A percentile compares a stretch with the other conserved stretches of the same genome.
Conservation (phyloP, 1,140 invertebrate species). For the Drosophila sechellia region DNA sequence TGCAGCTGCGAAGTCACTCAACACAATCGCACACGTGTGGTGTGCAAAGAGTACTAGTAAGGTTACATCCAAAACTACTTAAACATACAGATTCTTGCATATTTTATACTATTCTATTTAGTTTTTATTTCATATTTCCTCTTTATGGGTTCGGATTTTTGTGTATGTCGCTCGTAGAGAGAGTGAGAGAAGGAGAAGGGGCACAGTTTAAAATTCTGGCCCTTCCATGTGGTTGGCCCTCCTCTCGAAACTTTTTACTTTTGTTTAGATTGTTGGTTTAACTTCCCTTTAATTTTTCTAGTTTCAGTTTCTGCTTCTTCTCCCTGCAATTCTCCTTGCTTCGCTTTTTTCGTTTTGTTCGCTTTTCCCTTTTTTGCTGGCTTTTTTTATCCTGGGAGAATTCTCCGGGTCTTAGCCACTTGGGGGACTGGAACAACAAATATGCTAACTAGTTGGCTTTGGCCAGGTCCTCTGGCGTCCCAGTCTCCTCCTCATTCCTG, state of each 20-base stretch:
- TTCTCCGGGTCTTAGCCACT: slow-evolving; percentile 18
- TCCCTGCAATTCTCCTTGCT: background rate
- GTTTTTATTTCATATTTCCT: slow-evolving; percentile 10
- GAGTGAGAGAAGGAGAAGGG: slow-evolving; percentile 12
- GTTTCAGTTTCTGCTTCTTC: slow-evolving; percentile 12
- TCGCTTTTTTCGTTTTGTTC: slow-evolving; percentile 2
- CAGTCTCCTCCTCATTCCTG: slow-evolving; percentile 13
- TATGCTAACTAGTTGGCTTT: slow-evolving; percentile 59
- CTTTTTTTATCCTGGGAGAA: slow-evolving; percentile 7
- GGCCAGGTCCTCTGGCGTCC: slow-evolving; percentile 6
- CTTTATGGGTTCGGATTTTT: background rate
- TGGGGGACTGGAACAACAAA: slow-evolving; percentile 41
- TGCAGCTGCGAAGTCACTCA: slow-evolving; percentile 39
- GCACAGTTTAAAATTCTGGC: slow-evolving; percentile 8
- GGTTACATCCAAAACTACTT: slow-evolving; percentile 26
- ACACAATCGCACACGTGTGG: slow-evolving; percentile 38
- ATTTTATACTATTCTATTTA: slow-evolving; percentile 1
- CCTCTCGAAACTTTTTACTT: slow-evolving; percentile 34
- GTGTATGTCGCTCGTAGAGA: slow-evolving; percentile 8
- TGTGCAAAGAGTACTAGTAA: slow-evolving; percentile 26
- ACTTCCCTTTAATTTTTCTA: slow-evolving; percentile 20
- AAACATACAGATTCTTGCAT: slow-evolving; percentile 20
- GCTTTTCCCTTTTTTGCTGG: background rate
- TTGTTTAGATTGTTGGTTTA: slow-evolving; percentile 33
- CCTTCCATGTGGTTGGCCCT: slow-evolving; percentile 11